phyloP scores from a whole-genome alignment of 2,797 vertebrate species.

The Bovichtus diacanthus region DNA sequence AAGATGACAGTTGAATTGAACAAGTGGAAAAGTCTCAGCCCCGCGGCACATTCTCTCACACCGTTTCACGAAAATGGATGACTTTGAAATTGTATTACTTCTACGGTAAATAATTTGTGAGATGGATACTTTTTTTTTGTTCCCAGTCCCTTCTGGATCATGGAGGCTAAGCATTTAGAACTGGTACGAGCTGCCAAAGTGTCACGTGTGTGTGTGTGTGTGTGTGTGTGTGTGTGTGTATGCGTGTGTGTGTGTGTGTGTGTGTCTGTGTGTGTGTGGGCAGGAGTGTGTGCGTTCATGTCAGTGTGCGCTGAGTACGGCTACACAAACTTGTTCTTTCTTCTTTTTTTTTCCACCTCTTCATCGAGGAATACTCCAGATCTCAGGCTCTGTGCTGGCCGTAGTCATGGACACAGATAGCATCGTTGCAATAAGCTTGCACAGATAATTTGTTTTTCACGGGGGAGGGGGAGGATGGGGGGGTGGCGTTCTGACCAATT shows the following conservation, averaged over 20 bases:
- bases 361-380: constrained; percentile 1
- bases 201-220: neutral
- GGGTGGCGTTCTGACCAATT: constrained; percentile 18
- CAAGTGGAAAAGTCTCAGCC: constrained; percentile 13
- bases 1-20: constrained; percentile 31
- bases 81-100: neutral
- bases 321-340: constrained; percentile 4
- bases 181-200: constrained; percentile 49
- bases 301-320: neutral
- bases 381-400: neutral
- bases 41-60: neutral
- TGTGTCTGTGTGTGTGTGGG: neutral
- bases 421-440: no score
- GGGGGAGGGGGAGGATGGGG: no score
- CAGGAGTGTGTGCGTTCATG: constrained; percentile 11
- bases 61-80: constrained; percentile 13
- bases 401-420: constrained; percentile 4
- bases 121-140: constrained; percentile 16
- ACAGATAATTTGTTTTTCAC: no score
- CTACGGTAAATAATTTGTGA: constrained; percentile 9
- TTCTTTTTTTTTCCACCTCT: constrained; percentile 12
- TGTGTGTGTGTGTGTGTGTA: constrained; percentile 10
- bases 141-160: constrained; percentile 31
- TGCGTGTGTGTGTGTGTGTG: neutral
- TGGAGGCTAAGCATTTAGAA: constrained; percentile 25